Evolutionary conservation across 2,113 vertebrate species (phyloP), one percentile per base, ranked within the genome.

Genomic region (Sturnira hondurensis): DNA sequence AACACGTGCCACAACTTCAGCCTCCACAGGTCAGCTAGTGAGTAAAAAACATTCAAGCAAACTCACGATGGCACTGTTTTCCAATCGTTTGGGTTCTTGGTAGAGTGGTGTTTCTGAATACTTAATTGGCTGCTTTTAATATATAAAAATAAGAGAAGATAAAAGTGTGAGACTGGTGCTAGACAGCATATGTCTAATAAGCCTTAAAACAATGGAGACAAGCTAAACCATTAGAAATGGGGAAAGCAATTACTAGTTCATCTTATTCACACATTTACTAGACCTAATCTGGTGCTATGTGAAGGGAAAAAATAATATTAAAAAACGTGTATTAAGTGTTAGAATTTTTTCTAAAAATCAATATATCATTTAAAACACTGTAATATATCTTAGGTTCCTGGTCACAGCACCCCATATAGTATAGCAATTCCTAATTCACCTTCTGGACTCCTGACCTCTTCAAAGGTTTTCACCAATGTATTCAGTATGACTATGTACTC

Each of bases 121-220:
- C 45, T 58, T 95, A 52, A 65, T 61, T 67, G 74, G 41, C 33
- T 81, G 63, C 68, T 91, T 52, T 33, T 3, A 61, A 77, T 5
- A 10, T 73, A 63, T n/a, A 87, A 86, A 95, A 84, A 86, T 86
- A 86, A 93, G n/a, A 41, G 87, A 76, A 88, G 31, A 71, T 31
- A 41, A 50, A 82, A 91, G 47, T 36, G 38, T n/a, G 8, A 89
- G 26, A 56, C 14, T 65, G 38, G 12, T 43, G 8, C 61, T 54
- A 71, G 71, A 67, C 77, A 90, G 70, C 5, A 4, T 20, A 73
- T 80, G 5, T 74, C 85, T 84, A 26, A 47, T 7, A 76, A 67
- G 67, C 76, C 80, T 28, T 78, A 63, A 70, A 88, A 61, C n/a
- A 81, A 90, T 0, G 22, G 14, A 76, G 54, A 73, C 28, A 76